Base-by-base conservation (phyloP, 2,113 vertebrate genomes). In the Heterotilapia buettikoferi region DNA sequence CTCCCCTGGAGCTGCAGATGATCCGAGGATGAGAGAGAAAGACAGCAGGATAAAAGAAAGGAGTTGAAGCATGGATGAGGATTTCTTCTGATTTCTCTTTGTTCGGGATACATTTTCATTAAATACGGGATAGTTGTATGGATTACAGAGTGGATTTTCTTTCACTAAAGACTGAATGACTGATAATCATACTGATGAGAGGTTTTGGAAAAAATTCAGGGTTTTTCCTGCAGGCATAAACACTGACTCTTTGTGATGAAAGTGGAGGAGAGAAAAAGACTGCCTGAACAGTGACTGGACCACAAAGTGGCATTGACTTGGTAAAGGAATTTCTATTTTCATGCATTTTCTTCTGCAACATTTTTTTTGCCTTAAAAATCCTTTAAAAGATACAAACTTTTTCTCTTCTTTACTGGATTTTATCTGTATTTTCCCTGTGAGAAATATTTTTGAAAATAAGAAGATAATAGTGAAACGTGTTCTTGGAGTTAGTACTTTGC, bases 1-100 rank as follows among this genome's bases (percentile, higher is more conserved):
- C 92, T 89, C 82, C 91, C 89, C 92, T 68, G 90, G 91, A 94
- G 90, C 93, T 79, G 84, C 86, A 83, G 84, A 90, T 84, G 82
- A 93, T 87, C 83, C 78, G 89, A 85, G 91, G 89, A 86, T 78
- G 82, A 89, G 90, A 85, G 61, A 80, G 88, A 59, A 79, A 88
- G 84, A 80, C 63, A 80, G 61, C 83, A 68, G 59, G 89, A 92
- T 89, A 86, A 90, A 94, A 92, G 91, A 63, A 52, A 84, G 79
- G 53, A 82, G 53, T 61, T 90, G 81, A 91, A 89, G 78, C 66
- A 80, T 6, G 88, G 85, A 93, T 81, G 61, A 83, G 83, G 54
- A 86, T 89, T 94, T 90, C 88, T 90, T 50, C 29, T 43, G 54
- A 52, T 87, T 31, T 71, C 66, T 92, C 91, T 95, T 95, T 94